Conservation (phyloP, 2,888 invertebrate species). For the Eupithecia exiguata region DNA sequence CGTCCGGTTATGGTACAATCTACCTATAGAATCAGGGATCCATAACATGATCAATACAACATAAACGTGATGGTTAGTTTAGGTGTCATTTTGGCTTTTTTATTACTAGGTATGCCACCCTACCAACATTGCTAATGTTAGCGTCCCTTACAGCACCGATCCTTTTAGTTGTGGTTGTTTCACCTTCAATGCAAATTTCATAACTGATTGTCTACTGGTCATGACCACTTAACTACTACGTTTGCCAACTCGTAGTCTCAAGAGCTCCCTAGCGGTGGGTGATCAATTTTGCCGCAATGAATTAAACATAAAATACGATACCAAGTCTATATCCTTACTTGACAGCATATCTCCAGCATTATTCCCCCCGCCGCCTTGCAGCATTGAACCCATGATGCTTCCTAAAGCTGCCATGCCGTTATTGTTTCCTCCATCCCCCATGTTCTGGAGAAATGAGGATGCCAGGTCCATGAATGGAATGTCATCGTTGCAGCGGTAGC, state of each 20-base stretch:
- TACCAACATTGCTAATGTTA: background rate
- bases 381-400: slow-evolving; percentile 86
- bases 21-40: no score
- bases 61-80: background rate
- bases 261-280: no score
- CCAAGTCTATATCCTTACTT: slow-evolving; percentile 54
- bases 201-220: no score
- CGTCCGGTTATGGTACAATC: no score
- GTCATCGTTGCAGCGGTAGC: slow-evolving; percentile 61
- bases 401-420: slow-evolving; percentile 85
- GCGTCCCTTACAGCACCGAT: background rate
- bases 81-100: no score
- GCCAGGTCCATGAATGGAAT: slow-evolving; percentile 88
- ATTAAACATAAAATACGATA: no score
- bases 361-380: slow-evolving; percentile 82
- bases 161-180: background rate
- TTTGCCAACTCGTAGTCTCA: no score
- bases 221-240: no score
- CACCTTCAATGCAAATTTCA: background rate
- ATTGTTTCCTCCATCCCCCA: slow-evolving; percentile 69
- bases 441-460: slow-evolving; percentile 86
- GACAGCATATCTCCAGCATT: slow-evolving; percentile 79
- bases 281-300: no score
- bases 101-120: background rate
- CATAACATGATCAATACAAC: background rate